phyloP scores from a whole-genome alignment of 2,888 invertebrate species.

The Troides helena region DNA sequence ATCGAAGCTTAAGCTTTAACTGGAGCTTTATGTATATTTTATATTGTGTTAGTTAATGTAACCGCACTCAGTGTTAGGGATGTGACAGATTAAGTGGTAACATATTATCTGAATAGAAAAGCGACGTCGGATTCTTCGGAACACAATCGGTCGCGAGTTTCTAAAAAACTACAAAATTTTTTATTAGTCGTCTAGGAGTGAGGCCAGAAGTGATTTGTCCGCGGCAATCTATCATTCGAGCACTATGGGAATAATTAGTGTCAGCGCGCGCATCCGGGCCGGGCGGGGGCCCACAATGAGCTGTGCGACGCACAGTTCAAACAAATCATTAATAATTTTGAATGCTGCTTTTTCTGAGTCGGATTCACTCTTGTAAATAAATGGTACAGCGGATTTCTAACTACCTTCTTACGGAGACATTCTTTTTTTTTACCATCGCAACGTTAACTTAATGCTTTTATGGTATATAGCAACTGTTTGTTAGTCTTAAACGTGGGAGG shows the following conservation, averaged over 20 bases:
- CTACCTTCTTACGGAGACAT: conserved; percentile 76
- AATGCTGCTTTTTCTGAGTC: conserved; percentile 76
- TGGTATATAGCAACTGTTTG: conserved; percentile 39
- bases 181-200: conserved; percentile 62
- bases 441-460: conserved; percentile 59
- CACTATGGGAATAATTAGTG: conserved; percentile 80
- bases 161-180: conserved; percentile 68
- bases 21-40: neutral
- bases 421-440: conserved; percentile 50
- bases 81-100: conserved; percentile 44
- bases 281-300: conserved; percentile 72
- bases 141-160: conserved; percentile 61
- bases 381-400: conserved; percentile 75
- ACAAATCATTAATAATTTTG: conserved; percentile 79
- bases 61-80: conserved; percentile 43
- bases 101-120: conserved; percentile 65
- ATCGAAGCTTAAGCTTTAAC: neutral
- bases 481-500: conserved; percentile 21
- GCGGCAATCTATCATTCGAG: conserved; percentile 77
- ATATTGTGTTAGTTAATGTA: conserved; percentile 58
- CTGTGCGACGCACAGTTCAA: conserved; percentile 75
- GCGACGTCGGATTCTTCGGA: conserved; percentile 57
- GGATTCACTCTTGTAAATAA: conserved; percentile 76
- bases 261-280: conserved; percentile 76
- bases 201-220: conserved; percentile 76